These are phyloP conservation scores for Hyposmocoma kahamanoa DNA, from an alignment of 1,140 invertebrate species.

Conservation along the genomic window DNA sequence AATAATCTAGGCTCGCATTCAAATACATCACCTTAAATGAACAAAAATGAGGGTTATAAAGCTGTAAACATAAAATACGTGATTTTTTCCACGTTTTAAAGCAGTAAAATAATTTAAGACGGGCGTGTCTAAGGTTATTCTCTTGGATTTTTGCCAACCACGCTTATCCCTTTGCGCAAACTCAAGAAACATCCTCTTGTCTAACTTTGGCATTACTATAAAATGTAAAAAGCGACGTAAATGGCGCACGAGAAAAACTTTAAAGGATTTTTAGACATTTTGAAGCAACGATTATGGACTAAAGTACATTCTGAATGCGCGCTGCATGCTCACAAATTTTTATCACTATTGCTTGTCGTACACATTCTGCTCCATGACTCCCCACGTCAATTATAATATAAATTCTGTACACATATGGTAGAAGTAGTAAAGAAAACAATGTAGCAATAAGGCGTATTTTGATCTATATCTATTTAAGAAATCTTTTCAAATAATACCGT, in stretches of 20 bases:
- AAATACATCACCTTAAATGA: too few species aligned
- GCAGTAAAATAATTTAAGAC: constrained; percentile 44
- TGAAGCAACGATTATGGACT: constrained; percentile 19
- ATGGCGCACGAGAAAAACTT: constrained; percentile 11
- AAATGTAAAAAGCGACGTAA: constrained; percentile 21
- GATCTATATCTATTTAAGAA: too few species aligned
- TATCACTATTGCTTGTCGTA: too few species aligned
- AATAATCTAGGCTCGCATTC: too few species aligned
- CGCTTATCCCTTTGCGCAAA: constrained; percentile 22
- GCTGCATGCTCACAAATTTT: constrained; percentile 25
- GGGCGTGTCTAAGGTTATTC: constrained; percentile 23
- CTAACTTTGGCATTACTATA: constrained; percentile 27
- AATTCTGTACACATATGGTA: too few species aligned
- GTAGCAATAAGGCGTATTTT: too few species aligned
- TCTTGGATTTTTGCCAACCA: constrained; percentile 32
- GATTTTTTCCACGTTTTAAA: constrained; percentile 22
- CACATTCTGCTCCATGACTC: too few species aligned
- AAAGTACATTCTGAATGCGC: constrained; percentile 7
- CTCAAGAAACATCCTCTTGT: constrained; percentile 24
- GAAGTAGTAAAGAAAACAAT: too few species aligned
- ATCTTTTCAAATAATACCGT: too few species aligned
- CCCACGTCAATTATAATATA: too few species aligned
- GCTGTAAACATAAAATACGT: too few species aligned
- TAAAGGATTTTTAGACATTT: constrained; percentile 21
- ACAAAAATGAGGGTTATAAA: too few species aligned